Conservation (phyloP, 23 tunicate species). For the Trididemnum clinides region DNA sequence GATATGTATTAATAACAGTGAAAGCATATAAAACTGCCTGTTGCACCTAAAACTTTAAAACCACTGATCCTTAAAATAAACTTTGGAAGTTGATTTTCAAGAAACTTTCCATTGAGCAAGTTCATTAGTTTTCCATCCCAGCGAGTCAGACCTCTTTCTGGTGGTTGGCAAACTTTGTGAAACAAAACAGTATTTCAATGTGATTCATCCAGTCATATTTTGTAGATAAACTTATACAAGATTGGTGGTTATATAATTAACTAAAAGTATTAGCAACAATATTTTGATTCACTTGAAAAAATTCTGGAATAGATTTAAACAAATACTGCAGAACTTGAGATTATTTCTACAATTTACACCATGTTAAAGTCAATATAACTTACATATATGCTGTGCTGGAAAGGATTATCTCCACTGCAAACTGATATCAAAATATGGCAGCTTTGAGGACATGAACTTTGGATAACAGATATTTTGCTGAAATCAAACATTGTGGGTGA, state of each 20-base stretch:
- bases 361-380: too few relatives aligned
- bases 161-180: slow-evolving; percentile 1
- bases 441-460: too few relatives aligned
- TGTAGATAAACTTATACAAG: too few relatives aligned
- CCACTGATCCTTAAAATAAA: neutral
- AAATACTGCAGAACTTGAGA: too few relatives aligned
- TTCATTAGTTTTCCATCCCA: slow-evolving; percentile 1
- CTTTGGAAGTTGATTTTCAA: neutral
- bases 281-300: too few relatives aligned
- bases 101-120: neutral
- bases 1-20: neutral
- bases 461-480: too few relatives aligned
- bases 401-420: neutral
- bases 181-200: neutral
- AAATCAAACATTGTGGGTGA: too few relatives aligned
- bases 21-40: too few relatives aligned
- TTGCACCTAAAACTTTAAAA: neutral
- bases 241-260: too few relatives aligned
- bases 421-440: neutral
- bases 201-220: neutral
- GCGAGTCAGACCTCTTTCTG: neutral
- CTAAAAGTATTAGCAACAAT: too few relatives aligned
- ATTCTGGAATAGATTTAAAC: too few relatives aligned
- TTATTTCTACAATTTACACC: too few relatives aligned
- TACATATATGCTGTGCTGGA: neutral